Evolutionary conservation across 2,113 vertebrate genomes (phyloP).

Genomic region (Sakesphorus luctuosus): DNA sequence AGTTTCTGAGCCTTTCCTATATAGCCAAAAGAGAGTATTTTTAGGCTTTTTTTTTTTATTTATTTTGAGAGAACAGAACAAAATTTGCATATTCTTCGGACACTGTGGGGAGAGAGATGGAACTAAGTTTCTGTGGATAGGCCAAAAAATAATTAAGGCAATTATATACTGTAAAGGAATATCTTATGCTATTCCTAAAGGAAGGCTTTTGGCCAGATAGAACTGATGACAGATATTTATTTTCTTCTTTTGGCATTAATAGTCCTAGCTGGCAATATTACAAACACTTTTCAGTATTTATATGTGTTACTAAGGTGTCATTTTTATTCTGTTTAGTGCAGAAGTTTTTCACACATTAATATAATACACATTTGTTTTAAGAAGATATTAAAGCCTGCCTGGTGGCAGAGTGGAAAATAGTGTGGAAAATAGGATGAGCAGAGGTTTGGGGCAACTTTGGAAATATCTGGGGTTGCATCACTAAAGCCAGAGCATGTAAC

Average conservation of each 20-base stretch:
- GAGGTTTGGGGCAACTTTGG: background rate
- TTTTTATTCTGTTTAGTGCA: background rate
- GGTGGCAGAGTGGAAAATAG: background rate
- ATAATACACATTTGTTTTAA: background rate
- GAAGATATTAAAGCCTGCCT: background rate
- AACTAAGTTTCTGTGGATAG: background rate
- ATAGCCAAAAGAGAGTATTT: background rate
- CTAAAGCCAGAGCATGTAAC: background rate
- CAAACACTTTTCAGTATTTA: background rate
- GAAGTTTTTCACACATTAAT: background rate
- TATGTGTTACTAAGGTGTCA: background rate
- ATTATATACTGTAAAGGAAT: conserved; percentile 25
- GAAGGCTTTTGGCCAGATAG: conserved; percentile 9
- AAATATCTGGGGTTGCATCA: background rate
- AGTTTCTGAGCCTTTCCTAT: conserved; percentile 40
- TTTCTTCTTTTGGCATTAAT: conserved; percentile 3
- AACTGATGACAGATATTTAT: conserved; percentile 31
- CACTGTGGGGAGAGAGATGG: background rate
- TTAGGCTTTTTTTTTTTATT: background rate
- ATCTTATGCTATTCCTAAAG: conserved; percentile 14
- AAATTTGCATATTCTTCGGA: background rate
- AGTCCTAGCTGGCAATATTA: background rate
- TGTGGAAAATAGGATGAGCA: background rate
- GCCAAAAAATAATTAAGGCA: conserved; percentile 60
- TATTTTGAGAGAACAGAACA: background rate